These are phyloP conservation scores for Caranx melampygus DNA, from an alignment of 2,113 vertebrate species.

Conservation along the genomic window DNA sequence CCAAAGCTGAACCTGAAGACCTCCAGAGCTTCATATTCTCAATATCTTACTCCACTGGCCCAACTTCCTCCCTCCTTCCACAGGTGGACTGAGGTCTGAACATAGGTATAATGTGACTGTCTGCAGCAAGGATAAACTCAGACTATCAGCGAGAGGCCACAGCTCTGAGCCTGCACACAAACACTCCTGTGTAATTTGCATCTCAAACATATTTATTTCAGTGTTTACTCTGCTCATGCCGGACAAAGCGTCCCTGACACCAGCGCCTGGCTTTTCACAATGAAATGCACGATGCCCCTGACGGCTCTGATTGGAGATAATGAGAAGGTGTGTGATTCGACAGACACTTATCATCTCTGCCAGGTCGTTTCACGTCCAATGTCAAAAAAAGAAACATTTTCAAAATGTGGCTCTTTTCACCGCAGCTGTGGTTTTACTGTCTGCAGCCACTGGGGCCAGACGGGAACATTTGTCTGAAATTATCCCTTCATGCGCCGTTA, in stretches of 20 bases:
- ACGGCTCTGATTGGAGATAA: neutral
- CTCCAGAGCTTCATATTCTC: too few relatives aligned
- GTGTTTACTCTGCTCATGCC: constrained; percentile 2
- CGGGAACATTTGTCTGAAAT: constrained; percentile 27
- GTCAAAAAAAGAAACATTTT: constrained; percentile 25
- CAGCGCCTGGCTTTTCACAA: neutral
- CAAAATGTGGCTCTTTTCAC: neutral
- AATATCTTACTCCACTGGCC: too few relatives aligned
- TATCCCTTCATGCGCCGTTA: constrained; percentile 22
- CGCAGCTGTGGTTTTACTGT: constrained; percentile 13
- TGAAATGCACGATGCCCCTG: neutral
- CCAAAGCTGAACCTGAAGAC: too few relatives aligned
- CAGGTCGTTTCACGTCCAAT: constrained; percentile 20
- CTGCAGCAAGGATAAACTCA: too few relatives aligned
- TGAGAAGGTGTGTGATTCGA: neutral
- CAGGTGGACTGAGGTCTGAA: too few relatives aligned
- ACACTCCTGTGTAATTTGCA: constrained; percentile 20
- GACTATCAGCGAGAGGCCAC: neutral
- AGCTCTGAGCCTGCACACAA: neutral
- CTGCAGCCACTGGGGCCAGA: neutral
- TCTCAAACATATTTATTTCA: constrained; percentile 6
- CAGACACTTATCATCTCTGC: constrained; percentile 29
- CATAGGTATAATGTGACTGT: too few relatives aligned
- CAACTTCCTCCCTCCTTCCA: too few relatives aligned
- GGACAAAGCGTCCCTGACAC: neutral